Evolutionary conservation across 2,888 invertebrate species (phyloP).

Genomic region (Drosophila nr. medialis): DNA sequence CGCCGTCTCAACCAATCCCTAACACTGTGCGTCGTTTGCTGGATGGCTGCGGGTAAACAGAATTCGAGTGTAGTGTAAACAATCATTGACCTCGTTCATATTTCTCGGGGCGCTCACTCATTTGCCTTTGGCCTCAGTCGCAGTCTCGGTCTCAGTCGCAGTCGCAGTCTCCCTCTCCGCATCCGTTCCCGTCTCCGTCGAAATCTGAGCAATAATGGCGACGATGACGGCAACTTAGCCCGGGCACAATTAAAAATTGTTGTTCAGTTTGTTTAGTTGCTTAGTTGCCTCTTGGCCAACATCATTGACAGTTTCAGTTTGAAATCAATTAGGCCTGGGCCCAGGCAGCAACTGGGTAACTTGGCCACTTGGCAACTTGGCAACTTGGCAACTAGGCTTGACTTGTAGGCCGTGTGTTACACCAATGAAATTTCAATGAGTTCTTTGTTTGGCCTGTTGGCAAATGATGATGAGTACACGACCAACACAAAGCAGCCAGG

Average conservation of each 20-base stretch:
- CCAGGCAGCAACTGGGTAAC: slow-evolving; percentile 15
- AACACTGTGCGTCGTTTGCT: slow-evolving; percentile 26
- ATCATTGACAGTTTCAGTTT: slow-evolving; percentile 48
- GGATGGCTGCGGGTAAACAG: slow-evolving; percentile 67
- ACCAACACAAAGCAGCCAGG: slow-evolving; percentile 47
- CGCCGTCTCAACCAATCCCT: slow-evolving; percentile 36
- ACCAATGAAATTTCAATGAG: slow-evolving; percentile 49
- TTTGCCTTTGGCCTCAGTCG: slow-evolving; percentile 65
- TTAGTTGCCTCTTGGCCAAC: slow-evolving; percentile 33
- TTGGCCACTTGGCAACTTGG: slow-evolving; percentile 1
- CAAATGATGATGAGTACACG: slow-evolving; percentile 56
- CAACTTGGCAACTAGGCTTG: slow-evolving; percentile 18
- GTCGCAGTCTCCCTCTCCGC: neutral
- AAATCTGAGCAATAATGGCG: slow-evolving; percentile 1
- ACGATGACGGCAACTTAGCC: slow-evolving; percentile 35
- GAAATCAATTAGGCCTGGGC: slow-evolving; percentile 65
- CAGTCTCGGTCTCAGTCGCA: neutral
- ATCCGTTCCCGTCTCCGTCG: neutral
- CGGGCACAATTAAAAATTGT: slow-evolving; percentile 74
- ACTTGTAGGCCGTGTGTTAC: slow-evolving; percentile 31
- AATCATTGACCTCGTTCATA: slow-evolving; percentile 80
- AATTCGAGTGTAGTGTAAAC: slow-evolving; percentile 79
- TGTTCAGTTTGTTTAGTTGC: slow-evolving; percentile 56
- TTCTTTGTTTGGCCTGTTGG: slow-evolving; percentile 41
- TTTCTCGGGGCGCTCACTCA: slow-evolving; percentile 68